phyloP scores from a whole-genome alignment of 2,113 vertebrate species.

The Apteryx owenii region DNA sequence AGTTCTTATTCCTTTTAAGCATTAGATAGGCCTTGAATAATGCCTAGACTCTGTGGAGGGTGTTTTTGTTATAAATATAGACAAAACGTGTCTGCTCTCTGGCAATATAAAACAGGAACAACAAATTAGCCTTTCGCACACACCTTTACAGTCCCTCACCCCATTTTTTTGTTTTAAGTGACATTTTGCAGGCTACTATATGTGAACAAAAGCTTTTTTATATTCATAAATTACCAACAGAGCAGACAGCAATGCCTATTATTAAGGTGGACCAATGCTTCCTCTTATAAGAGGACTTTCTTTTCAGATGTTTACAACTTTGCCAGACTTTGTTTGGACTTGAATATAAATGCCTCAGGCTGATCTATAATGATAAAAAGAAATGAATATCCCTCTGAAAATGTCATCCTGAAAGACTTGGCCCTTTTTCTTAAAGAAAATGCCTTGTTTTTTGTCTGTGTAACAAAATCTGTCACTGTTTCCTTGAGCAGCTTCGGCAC shows the following conservation, averaged over 20 bases:
- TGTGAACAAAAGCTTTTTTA: not conserved
- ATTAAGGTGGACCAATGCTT: not conserved
- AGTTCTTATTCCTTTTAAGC: not conserved
- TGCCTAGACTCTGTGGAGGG: not conserved
- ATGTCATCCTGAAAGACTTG: constrained; percentile 18
- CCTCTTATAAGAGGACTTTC: not conserved
- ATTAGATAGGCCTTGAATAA: not conserved
- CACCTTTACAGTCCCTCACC: not conserved
- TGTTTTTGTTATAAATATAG: not conserved
- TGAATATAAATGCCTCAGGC: constrained; percentile 12
- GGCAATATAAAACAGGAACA: not conserved
- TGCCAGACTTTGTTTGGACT: constrained; percentile 30
- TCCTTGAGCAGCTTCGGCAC: not conserved
- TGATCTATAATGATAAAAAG: constrained; percentile 33
- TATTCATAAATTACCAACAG: not conserved
- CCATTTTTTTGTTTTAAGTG: not conserved
- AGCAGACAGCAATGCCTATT: not conserved
- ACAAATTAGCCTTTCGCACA: not conserved
- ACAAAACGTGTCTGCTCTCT: not conserved
- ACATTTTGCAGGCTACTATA: not conserved
- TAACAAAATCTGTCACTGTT: constrained; percentile 49
- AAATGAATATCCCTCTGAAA: constrained; percentile 15
- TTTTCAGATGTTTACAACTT: constrained; percentile 40
- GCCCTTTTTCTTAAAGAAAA: not conserved
- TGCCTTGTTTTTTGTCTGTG: not conserved